Base-by-base conservation (phyloP, 2,888 invertebrate species). In the Palloptera scutellata region DNA sequence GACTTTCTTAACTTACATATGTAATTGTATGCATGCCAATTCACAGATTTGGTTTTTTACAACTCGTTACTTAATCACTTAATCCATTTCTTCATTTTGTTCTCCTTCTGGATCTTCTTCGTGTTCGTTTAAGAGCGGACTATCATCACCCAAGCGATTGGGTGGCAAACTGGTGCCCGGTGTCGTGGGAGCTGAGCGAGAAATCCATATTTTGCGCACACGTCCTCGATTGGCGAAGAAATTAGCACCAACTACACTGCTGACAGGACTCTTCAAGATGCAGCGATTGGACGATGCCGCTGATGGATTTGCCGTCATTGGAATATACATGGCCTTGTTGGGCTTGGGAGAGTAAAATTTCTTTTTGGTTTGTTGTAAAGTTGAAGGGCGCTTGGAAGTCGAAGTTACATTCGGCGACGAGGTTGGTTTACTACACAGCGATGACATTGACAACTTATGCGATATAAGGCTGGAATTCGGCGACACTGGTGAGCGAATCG, bases 181-280 rank as follows among this genome's bases (percentile, higher is more conserved):
- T 0, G 93, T 94, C 2, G 91, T 92, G 0, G 94, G 94, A 0
- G 94, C 94, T 0, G 93, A 93, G 30, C 92, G 86, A 0, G 93
- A 92, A 9, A 92, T 86, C 86, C 90, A 90, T 54, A 91, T 87
- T 68, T 88, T 84, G 61, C 87, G 86, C 9, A 86, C 84, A 1
- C 87, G 83, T 8, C 80, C 79, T 3, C 83, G 80, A 53, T 77
- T 78, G 8, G 80, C 76, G 65, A 83, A 83, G 71, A 84, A 84
- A 66, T 77, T 83, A 52, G 81, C 80, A 1, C 79, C 79, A 1
- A 81, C 79, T 13, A 78, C 77, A 62, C 78, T 81, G 69, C 79
- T 80, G 0, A 83, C 81, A 13, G 85, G 84, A 73, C 84, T 84
- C 67, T 83, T 81, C 1, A 83, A 78, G 11, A 80, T 79, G 69